Percentiles rank a stretch among this genome's conserved stretches.
phyloP scores from a whole-genome alignment of 2,888 invertebrate species.

The Belgica antarctica region DNA sequence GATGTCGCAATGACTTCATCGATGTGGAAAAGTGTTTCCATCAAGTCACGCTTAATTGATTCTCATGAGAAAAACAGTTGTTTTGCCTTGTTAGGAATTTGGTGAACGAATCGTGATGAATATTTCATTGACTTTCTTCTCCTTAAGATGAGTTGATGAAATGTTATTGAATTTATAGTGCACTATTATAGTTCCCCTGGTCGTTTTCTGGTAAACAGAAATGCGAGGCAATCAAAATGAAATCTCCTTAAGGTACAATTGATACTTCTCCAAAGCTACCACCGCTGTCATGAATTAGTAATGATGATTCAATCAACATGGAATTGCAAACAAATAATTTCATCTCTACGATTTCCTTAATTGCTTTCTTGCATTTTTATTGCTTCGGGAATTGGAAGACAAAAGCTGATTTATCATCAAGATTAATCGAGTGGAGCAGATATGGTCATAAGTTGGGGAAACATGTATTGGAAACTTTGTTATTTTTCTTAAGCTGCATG shows the following conservation, averaged over 20 bases:
- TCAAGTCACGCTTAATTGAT: not conserved
- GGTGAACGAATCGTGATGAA: conserved; percentile 10
- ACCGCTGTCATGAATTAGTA: conserved; percentile 30
- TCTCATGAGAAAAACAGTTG: conserved; percentile 23
- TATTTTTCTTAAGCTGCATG: not conserved
- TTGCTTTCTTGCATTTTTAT: conserved; percentile 38
- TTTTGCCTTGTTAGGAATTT: conserved; percentile 5
- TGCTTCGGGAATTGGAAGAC: not conserved
- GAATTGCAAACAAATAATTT: not conserved
- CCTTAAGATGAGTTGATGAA: conserved; percentile 20
- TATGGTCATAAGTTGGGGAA: no score
- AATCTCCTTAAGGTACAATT: conserved; percentile 39
- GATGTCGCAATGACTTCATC: not conserved
- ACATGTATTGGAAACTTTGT: not conserved
- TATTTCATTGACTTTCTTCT: conserved; percentile 12
- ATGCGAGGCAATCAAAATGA: conserved; percentile 21
- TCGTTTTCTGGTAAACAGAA: not conserved
- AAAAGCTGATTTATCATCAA: conserved; percentile 39
- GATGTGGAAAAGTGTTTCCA: conserved; percentile 2
- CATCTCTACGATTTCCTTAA: conserved; percentile 9
- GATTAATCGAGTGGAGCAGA: no score
- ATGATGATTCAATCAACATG: conserved; percentile 25
- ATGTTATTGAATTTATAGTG: conserved; percentile 33
- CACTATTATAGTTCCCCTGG: not conserved
- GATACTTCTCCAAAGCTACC: not conserved